Percentiles rank a stretch among this genome's conserved stretches.
phyloP scores from a whole-genome alignment of 2,797 vertebrate species.

The Pseudocheirus occidentalis region DNA sequence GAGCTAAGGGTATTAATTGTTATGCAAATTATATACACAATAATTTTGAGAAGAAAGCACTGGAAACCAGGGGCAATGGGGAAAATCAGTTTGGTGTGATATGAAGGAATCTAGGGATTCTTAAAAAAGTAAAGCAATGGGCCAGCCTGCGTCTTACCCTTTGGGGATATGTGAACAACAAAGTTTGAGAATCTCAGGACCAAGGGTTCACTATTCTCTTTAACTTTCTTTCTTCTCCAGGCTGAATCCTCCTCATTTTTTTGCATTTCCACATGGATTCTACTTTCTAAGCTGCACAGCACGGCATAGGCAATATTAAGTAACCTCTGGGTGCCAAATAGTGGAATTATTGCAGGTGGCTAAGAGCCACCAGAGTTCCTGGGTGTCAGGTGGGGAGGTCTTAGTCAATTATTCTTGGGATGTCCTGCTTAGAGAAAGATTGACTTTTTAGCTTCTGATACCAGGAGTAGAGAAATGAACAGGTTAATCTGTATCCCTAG shows the following conservation, averaged over 20 bases:
- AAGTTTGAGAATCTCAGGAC: not conserved
- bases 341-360: not conserved
- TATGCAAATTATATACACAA: not conserved
- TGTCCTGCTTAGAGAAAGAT: not conserved
- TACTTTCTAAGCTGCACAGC: not conserved
- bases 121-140: not conserved
- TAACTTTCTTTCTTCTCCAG: not conserved
- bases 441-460: slow-evolving; percentile 36
- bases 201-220: not conserved
- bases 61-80: not conserved
- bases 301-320: not conserved
- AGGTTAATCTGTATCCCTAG: slow-evolving; percentile 41
- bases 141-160: not conserved
- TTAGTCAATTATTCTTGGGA: not conserved
- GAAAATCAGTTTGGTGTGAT: not conserved
- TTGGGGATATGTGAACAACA: not conserved
- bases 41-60: not conserved
- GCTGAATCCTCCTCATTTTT: not conserved
- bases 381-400: not conserved
- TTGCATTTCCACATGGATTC: not conserved
- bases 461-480: slow-evolving; percentile 32
- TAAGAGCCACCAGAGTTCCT: not conserved
- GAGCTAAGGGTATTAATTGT: not conserved
- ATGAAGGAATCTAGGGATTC: not conserved
- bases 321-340: not conserved